Conservation (phyloP, 2,113 vertebrate genomes). For the Gavia stellata region DNA sequence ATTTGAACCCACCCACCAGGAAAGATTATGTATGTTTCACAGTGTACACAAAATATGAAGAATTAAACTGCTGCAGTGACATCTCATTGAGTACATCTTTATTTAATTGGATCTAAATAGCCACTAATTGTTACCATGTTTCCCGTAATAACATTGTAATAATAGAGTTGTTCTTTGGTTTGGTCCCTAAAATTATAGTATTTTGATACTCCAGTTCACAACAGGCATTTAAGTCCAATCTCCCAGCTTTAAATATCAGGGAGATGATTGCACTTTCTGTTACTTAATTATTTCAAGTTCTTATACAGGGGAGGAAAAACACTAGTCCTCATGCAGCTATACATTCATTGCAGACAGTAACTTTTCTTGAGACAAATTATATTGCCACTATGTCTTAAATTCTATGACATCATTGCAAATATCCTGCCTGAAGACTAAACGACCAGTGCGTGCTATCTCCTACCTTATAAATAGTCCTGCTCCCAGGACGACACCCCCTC, state of each 20-base stretch:
- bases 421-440: background rate
- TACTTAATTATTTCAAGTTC: background rate
- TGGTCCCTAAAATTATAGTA: background rate
- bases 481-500: conserved; percentile 63
- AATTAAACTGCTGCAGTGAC: background rate
- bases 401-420: background rate
- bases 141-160: background rate
- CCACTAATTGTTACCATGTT: background rate
- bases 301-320: background rate
- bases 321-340: background rate
- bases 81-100: background rate
- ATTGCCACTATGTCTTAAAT: background rate
- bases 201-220: background rate
- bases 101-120: background rate
- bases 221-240: background rate
- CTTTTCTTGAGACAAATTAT: background rate
- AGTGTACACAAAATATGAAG: background rate
- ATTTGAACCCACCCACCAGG: background rate
- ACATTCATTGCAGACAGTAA: background rate
- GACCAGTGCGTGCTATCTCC: conserved; percentile 58
- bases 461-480: conserved; percentile 74
- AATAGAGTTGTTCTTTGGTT: background rate
- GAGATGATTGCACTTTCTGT: background rate
- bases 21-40: background rate
- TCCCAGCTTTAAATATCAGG: background rate